A percentile compares a stretch with the other conserved stretches of the same genome.
These are phyloP conservation scores for Nothoprocta perdicaria DNA, from an alignment of 2,113 vertebrate genomes.

Conservation along the genomic window DNA sequence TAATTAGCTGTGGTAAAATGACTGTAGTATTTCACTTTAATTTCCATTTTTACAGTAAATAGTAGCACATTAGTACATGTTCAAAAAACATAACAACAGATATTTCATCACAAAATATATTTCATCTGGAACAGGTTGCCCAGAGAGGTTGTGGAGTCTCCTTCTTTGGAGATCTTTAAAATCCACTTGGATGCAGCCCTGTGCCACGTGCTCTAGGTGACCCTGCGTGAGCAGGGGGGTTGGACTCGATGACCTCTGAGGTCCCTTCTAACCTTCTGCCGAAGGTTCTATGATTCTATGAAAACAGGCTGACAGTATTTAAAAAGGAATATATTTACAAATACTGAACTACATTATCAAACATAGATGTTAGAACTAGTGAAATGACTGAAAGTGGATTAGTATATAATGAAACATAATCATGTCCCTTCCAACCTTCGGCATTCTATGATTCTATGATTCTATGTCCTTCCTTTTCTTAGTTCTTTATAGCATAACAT, in stretches of 20 bases:
- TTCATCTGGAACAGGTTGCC: too few relatives aligned
- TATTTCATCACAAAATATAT: not conserved
- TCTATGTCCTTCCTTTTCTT: not conserved
- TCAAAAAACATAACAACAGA: not conserved
- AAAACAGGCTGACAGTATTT: not conserved
- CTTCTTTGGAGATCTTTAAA: too few relatives aligned
- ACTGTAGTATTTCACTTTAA: not conserved
- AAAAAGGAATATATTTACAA: not conserved
- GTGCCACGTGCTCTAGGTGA: too few relatives aligned
- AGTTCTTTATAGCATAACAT: not conserved
- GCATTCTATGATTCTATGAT: too few relatives aligned
- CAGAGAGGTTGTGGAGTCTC: too few relatives aligned
- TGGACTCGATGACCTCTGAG: too few relatives aligned
- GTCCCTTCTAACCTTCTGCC: too few relatives aligned
- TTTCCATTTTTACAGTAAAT: not conserved
- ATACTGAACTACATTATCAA: fast-evolving
- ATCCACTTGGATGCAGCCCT: too few relatives aligned
- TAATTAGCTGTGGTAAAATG: not conserved
- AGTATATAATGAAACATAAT: not conserved
- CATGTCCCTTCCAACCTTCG: too few relatives aligned
- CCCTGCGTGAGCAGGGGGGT: too few relatives aligned
- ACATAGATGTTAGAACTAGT: not conserved
- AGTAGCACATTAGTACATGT: not conserved
- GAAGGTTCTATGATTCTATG: too few relatives aligned
- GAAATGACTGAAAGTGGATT: not conserved